phyloP scores from a whole-genome alignment of 2,113 vertebrate species.

The Callionymus lyra region DNA sequence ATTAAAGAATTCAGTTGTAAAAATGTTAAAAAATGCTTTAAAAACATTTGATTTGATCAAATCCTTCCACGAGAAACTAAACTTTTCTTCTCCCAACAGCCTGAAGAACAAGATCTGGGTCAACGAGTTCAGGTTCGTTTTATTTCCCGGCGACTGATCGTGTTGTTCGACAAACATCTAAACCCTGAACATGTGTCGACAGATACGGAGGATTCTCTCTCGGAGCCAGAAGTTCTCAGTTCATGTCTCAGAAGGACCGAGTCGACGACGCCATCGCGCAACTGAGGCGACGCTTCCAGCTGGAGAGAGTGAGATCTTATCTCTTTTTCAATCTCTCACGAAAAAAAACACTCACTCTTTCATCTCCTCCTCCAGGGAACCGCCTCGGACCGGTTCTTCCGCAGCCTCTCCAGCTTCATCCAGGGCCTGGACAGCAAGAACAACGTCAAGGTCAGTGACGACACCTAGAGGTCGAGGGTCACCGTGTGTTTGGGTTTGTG shows the following conservation, averaged over 20 bases:
- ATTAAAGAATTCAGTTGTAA: too few species aligned
- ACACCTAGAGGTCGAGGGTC: too few species aligned
- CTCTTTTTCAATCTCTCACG: slow-evolving; percentile 1
- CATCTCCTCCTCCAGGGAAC: slow-evolving; percentile 66
- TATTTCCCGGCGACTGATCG: too few species aligned
- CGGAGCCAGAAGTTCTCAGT: slow-evolving; percentile 76
- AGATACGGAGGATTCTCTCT: slow-evolving; percentile 96
- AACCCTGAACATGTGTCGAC: slow-evolving; percentile 12
- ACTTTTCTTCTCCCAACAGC: slow-evolving; percentile 51
- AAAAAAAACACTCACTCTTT: neutral
- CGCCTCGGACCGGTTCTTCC: slow-evolving; percentile 84
- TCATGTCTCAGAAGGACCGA: slow-evolving; percentile 70
- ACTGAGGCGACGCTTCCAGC: slow-evolving; percentile 74
- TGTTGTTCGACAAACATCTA: too few species aligned
- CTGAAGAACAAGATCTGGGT: slow-evolving; percentile 94
- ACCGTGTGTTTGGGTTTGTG: too few species aligned
- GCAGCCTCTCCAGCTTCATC: slow-evolving; percentile 80
- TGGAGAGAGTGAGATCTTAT: slow-evolving; percentile 70
- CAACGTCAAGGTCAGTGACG: slow-evolving; percentile 92
- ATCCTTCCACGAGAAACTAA: too few species aligned
- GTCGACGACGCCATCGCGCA: slow-evolving; percentile 75
- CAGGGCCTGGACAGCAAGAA: slow-evolving; percentile 85
- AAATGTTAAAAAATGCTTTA: too few species aligned
- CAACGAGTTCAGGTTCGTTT: slow-evolving; percentile 90
- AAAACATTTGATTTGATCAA: too few species aligned